Evolutionary conservation across 2,113 vertebrate genomes (phyloP).

Genomic region (Sylvilagus bachmani): DNA sequence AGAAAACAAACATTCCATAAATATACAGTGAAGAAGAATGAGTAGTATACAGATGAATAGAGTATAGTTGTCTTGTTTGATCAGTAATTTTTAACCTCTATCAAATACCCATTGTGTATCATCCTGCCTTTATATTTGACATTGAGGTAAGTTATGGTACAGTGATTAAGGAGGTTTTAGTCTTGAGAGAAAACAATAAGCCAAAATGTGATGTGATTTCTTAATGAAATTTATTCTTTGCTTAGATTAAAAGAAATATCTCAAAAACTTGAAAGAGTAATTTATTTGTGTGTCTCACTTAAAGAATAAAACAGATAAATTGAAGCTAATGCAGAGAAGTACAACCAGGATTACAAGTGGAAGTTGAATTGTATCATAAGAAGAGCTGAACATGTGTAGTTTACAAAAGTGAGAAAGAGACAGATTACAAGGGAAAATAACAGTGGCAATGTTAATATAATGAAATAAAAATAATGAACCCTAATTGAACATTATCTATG

Average conservation of each 20-base stretch:
- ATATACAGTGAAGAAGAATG: background rate
- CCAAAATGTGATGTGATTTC: background rate
- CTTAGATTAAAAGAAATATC: background rate
- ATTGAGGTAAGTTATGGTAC: background rate
- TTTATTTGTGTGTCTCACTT: background rate
- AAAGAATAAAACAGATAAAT: slow-evolving; percentile 35
- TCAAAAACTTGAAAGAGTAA: background rate
- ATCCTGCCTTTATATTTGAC: background rate
- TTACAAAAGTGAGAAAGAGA: slow-evolving; percentile 7
- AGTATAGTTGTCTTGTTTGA: background rate
- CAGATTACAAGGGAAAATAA: background rate
- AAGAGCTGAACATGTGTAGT: background rate
- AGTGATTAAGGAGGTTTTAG: background rate
- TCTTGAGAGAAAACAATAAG: slow-evolving; percentile 5
- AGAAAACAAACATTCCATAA: background rate
- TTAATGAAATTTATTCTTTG: slow-evolving; percentile 10
- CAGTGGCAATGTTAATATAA: background rate
- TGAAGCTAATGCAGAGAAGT: background rate
- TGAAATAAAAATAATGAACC: slow-evolving; percentile 26
- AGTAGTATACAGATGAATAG: background rate
- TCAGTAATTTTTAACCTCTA: background rate
- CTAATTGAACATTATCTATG: background rate
- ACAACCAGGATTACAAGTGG: background rate
- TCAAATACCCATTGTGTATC: background rate
- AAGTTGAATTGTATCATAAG: background rate